Percentiles rank a stretch among this genome's conserved stretches.
These are phyloP conservation scores for Ceyx cyanopectus DNA, from an alignment of 2,113 vertebrate genomes.

Conservation along the genomic window DNA sequence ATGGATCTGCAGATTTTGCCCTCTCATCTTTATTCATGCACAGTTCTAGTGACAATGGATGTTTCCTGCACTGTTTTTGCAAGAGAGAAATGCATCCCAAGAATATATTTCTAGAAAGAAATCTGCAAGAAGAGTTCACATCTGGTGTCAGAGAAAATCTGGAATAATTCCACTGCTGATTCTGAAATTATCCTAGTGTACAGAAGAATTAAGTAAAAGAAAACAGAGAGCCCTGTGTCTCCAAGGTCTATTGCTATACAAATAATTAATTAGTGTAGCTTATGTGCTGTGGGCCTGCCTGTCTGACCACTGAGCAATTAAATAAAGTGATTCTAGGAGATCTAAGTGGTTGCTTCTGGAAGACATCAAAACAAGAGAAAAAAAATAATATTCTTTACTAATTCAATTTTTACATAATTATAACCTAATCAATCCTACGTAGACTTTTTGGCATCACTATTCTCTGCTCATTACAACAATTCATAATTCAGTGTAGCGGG, in stretches of 20 bases:
- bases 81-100: background rate
- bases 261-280: conserved; percentile 55
- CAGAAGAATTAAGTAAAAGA: background rate
- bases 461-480: conserved; percentile 6
- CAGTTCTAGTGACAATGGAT: background rate
- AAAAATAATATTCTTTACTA: background rate
- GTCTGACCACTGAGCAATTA: conserved; percentile 65
- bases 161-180: background rate
- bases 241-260: conserved; percentile 14
- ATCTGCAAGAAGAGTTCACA: background rate
- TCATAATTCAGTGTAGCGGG: conserved; percentile 29
- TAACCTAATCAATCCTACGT: conserved; percentile 49
- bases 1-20: background rate
- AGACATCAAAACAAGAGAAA: conserved; percentile 23
- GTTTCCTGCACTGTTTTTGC: background rate
- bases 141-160: background rate
- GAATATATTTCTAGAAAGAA: background rate
- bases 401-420: conserved; percentile 58
- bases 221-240: conserved; percentile 11
- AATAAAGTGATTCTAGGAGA: conserved; percentile 41
- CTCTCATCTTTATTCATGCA: background rate
- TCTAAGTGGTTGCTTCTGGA: conserved; percentile 36
- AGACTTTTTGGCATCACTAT: conserved; percentile 39
- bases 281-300: conserved; percentile 1
- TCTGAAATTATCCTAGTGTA: background rate